These are phyloP conservation scores for Thaleichthys pacificus DNA, from an alignment of 2,797 vertebrate genomes.

Conservation along the genomic window DNA sequence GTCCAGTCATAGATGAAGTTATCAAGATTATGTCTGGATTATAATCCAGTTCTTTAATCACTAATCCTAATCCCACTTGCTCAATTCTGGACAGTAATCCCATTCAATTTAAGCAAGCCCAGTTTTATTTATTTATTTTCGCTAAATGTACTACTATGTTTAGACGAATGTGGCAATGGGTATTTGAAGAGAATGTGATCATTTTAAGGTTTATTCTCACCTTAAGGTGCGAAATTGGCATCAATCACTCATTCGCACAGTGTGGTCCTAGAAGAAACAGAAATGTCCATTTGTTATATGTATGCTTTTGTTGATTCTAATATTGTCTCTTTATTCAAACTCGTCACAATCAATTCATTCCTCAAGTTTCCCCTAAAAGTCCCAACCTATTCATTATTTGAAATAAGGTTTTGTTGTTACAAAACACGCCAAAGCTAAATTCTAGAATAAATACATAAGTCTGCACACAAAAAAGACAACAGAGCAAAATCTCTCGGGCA, in stretches of 20 bases:
- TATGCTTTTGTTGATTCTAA: background rate
- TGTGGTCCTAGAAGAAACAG: conserved; percentile 51
- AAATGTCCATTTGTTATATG: background rate
- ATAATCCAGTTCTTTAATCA: conserved; percentile 21
- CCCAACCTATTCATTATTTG: background rate
- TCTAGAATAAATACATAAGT: too few species aligned
- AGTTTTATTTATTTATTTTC: background rate
- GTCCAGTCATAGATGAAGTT: conserved; percentile 9
- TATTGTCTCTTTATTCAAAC: background rate
- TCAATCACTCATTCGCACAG: conserved; percentile 81
- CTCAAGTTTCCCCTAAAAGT: background rate
- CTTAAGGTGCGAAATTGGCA: conserved; percentile 71
- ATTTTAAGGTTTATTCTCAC: conserved; percentile 48
- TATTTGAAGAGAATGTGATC: background rate
- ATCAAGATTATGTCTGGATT: conserved; percentile 14
- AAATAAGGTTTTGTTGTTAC: background rate
- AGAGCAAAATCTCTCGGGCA: background rate
- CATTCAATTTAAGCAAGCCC: background rate
- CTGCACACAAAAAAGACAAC: background rate
- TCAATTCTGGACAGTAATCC: conserved; percentile 28
- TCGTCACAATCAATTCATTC: background rate
- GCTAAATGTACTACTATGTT: background rate
- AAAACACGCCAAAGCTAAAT: too few species aligned
- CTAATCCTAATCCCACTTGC: conserved; percentile 31
- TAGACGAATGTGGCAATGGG: background rate